These are phyloP conservation scores for Phaetusa simplex DNA, from an alignment of 2,113 vertebrate species.

Conservation along the genomic window DNA sequence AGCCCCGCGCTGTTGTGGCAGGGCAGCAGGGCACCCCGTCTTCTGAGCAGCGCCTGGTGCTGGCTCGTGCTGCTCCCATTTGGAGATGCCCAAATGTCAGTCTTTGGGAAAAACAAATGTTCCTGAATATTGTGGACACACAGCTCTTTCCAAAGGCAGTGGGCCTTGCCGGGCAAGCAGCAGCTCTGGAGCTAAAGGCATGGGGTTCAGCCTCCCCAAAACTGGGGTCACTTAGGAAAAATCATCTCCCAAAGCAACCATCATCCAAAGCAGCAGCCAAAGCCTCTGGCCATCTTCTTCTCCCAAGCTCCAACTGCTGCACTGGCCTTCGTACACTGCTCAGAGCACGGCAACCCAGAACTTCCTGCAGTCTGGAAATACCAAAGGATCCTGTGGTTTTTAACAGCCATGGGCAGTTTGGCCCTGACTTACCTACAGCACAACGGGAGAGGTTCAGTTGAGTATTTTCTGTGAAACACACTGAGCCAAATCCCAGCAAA, in stretches of 20 bases:
- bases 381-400: fast-evolving
- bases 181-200: neutral
- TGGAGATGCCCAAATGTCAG: neutral
- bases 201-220: neutral
- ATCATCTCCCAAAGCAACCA: neutral
- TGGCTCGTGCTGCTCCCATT: fast-evolving
- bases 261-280: neutral
- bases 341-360: neutral
- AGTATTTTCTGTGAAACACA: neutral
- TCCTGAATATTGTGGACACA: neutral
- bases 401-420: neutral
- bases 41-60: neutral
- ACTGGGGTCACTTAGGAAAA: neutral
- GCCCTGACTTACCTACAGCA: neutral
- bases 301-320: neutral
- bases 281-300: neutral
- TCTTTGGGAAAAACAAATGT: fast-evolving
- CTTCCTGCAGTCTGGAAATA: neutral
- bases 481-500: neutral
- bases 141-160: neutral
- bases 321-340: neutral
- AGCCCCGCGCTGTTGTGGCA: neutral
- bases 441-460: neutral
- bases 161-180: neutral
- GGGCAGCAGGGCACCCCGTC: neutral